Evolutionary conservation across 2,797 vertebrate genomes (phyloP).

Genomic region (Glyptemys insculpta): DNA sequence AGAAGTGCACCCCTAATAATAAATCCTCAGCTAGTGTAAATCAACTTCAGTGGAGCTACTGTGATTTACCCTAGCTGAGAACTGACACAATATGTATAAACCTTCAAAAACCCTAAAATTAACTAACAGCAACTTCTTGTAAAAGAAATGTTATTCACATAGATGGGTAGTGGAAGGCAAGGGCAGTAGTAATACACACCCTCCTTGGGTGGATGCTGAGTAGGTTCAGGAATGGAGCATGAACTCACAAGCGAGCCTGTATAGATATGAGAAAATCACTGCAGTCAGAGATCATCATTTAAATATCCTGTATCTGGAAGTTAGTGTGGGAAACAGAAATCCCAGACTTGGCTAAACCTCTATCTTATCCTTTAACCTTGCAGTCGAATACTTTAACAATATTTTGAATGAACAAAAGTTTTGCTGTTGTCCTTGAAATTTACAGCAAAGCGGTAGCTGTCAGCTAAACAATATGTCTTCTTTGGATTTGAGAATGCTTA

Average conservation of each 20-base stretch:
- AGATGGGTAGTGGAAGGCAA: not conserved
- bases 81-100: rapidly evolving
- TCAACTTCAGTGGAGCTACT: rapidly evolving
- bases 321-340: not conserved
- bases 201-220: not conserved
- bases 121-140: not conserved
- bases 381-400: not conserved
- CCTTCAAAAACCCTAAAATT: not conserved
- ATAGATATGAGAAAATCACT: not conserved
- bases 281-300: rapidly evolving
- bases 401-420: not conserved
- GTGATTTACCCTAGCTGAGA: not conserved
- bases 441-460: not conserved
- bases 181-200: rapidly evolving
- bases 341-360: not conserved
- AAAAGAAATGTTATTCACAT: not conserved
- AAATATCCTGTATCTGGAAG: rapidly evolving
- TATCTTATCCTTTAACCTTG: not conserved
- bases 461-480: not conserved
- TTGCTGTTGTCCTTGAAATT: not conserved
- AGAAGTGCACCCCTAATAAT: not conserved
- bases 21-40: rapidly evolving
- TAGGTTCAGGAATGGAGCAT: not conserved
- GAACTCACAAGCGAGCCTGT: not conserved
- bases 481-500: not conserved